Evolutionary conservation across 2,888 invertebrate genomes (phyloP).

Genomic region (Cephus pygmeus): DNA sequence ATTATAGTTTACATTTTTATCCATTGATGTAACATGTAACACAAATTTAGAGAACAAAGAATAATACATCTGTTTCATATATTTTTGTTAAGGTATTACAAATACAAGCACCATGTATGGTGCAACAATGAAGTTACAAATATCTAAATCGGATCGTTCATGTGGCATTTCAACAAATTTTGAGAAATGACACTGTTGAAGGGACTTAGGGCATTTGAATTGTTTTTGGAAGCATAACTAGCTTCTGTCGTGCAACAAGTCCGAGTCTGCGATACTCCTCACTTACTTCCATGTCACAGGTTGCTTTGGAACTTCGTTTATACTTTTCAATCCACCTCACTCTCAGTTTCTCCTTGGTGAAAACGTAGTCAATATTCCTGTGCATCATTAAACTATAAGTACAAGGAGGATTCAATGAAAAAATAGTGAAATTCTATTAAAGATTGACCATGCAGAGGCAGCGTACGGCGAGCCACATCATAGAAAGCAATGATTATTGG

Average conservation of each 20-base stretch:
- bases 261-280: constrained; percentile 50
- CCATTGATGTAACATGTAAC: too few relatives aligned
- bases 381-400: constrained; percentile 56
- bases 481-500: constrained; percentile 22
- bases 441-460: neutral
- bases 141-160: constrained; percentile 15
- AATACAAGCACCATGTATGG: neutral
- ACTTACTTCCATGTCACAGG: constrained; percentile 59
- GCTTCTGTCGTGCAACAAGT: constrained; percentile 54
- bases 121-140: neutral
- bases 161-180: constrained; percentile 46
- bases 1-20: neutral
- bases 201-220: constrained; percentile 38
- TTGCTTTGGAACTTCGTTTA: constrained; percentile 55
- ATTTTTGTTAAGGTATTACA: neutral
- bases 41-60: too few relatives aligned
- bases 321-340: constrained; percentile 55
- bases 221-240: constrained; percentile 45
- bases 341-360: constrained; percentile 62
- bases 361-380: constrained; percentile 62
- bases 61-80: neutral
- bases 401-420: constrained; percentile 34
- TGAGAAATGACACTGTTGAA: constrained; percentile 34
- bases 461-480: neutral
- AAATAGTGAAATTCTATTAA: constrained; percentile 19